A percentile compares a stretch with the other conserved stretches of the same genome.
Conservation (phyloP, 2,797 vertebrate genomes). For the Acanthis flammea region DNA sequence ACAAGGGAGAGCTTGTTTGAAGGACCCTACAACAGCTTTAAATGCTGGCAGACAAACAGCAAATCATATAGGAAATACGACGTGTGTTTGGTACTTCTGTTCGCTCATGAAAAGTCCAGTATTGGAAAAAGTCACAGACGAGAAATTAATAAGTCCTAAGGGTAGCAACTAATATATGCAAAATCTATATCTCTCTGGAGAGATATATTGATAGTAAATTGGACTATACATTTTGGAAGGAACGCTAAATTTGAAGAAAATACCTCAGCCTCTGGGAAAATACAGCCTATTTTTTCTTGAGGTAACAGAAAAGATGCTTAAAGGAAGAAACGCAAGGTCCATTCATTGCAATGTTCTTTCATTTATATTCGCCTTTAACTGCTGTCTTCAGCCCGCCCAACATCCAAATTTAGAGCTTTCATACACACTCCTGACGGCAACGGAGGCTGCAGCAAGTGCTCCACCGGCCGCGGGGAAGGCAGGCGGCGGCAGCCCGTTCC, state of each 20-base stretch:
- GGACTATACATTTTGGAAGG: background rate
- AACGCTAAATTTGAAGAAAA: background rate
- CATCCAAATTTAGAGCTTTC: background rate
- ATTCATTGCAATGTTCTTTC: background rate
- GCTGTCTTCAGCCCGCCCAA: background rate
- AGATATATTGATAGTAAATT: background rate
- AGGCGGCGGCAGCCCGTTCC: background rate
- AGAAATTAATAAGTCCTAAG: background rate
- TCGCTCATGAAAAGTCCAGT: background rate
- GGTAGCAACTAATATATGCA: background rate
- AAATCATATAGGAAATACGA: background rate
- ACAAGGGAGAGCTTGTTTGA: background rate
- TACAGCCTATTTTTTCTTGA: background rate
- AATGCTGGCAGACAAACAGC: background rate
- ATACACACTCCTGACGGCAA: fast-evolving
- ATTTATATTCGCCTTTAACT: background rate
- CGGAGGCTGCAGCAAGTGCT: background rate
- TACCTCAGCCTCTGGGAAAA: background rate
- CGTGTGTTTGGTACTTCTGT: background rate
- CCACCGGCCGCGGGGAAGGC: background rate
- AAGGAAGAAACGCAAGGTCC: background rate
- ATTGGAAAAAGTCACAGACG: background rate
- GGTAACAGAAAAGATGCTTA: background rate
- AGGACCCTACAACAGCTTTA: background rate
- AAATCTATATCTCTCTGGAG: background rate